Percentiles rank a stretch among this genome's conserved stretches.
These are phyloP conservation scores for Amphimedon queenslandica DNA, from an alignment of 37 sponge, comb jelly and placozoan species.

Conservation along the genomic window DNA sequence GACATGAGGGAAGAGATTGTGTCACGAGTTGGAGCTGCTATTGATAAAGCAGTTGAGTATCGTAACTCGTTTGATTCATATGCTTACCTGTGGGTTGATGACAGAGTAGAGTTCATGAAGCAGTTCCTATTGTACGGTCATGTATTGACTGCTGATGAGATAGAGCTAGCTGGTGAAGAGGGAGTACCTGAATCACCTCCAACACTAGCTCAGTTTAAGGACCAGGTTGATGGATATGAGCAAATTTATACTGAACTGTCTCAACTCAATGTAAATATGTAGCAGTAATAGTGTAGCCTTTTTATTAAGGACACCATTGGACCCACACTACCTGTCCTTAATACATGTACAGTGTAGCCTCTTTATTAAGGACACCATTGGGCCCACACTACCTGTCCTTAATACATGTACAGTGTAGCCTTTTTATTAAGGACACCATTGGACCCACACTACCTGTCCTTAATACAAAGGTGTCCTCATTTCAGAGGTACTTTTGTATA, in stretches of 20 bases:
- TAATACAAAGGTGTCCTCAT: no score
- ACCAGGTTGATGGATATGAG: constrained; percentile 96
- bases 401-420: no score
- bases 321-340: no score
- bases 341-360: no score
- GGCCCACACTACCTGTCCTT: no score
- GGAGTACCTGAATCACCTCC: constrained; percentile 88
- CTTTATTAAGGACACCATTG: no score
- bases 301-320: no score
- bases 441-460: no score
- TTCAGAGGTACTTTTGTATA: no score
- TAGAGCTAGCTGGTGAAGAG: constrained; percentile 94
- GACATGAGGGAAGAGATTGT: constrained; percentile 84
- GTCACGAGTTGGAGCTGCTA: constrained; percentile 13
- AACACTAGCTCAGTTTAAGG: constrained; percentile 88
- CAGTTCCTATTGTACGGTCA: constrained; percentile 97
- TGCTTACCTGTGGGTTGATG: constrained; percentile 97
- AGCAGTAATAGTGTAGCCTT: no score
- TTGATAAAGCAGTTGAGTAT: constrained; percentile 59
- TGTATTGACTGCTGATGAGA: constrained; percentile 93
- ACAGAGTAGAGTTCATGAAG: constrained; percentile 86
- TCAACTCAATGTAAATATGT: no score
- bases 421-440: no score
- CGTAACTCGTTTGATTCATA: constrained; percentile 82
- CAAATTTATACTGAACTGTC: constrained; percentile 80